Evolutionary conservation across 1,140 invertebrate species (phyloP), one percentile per base, ranked within the genome.

Genomic region (Adelges cooleyi): DNA sequence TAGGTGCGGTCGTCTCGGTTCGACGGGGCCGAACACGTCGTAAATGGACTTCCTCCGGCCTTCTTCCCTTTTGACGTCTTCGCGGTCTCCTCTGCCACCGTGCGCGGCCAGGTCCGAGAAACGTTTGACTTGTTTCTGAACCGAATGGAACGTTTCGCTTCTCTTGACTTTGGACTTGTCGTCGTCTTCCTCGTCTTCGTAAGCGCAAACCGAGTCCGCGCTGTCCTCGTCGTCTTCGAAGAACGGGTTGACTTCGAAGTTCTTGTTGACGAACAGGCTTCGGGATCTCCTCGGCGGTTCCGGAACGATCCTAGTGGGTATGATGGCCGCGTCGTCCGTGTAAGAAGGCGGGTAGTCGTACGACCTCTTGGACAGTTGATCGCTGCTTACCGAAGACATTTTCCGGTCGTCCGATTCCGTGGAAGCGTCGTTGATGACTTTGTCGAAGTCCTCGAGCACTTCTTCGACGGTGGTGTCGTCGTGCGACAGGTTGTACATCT

Each of bases 401-500:
- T 46, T 27, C 18, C 56, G 56, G 11, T 25, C 42, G 5, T 22
- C 25, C 2, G 56, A 62, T 8, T 20, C 56, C 1, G 42, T 46
- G 22, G 54, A 59, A 0, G 86, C 88, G 66, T 90, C 86, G 71
- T 88, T 90, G 1, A 90, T 86, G 53, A 90, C 89, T 69, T 89
- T 90, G 69, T 85, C 80, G 27, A 92, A 73, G 72, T 90, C 87
- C 73, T 89, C 86, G 70, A 91, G 90, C 0, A 90, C 88, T 75
- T 90, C 88, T 69, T 90, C 89, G 52, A 92, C 90, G 15, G 88
- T 90, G 0, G 85, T 88, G 75, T 90, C 86, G 51, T 18, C 48
- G n/a, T 50, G 62, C 13, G 29, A 40, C 10, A 50, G 80, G 77
- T 25, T 29, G 29, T 66, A 66, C 49, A 77, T 78, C 71, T 83